Evolutionary conservation across 2,888 invertebrate species (phyloP).

Genomic region (Acleris holmiana): DNA sequence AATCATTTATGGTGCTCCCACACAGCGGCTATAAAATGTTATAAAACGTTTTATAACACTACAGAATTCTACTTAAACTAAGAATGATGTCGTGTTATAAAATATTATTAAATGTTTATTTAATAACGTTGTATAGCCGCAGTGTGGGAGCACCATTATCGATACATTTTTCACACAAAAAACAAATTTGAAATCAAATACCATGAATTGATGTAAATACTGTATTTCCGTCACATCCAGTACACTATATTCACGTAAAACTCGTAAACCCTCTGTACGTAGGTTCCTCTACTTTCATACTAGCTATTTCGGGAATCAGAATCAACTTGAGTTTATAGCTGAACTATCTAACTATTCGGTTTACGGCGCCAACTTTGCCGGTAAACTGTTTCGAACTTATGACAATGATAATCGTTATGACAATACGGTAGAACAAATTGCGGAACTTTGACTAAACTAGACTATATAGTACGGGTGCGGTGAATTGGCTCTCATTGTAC

Average conservation of each 20-base stretch:
- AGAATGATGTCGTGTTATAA: too few species aligned
- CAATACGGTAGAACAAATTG: background rate
- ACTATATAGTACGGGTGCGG: background rate
- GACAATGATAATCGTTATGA: constrained; percentile 13
- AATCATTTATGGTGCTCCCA: too few species aligned
- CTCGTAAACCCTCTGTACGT: constrained; percentile 36
- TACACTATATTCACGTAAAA: background rate
- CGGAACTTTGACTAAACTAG: background rate
- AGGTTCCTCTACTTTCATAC: constrained; percentile 32
- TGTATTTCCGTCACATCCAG: constrained; percentile 14
- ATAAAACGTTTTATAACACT: too few species aligned
- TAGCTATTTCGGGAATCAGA: constrained; percentile 29
- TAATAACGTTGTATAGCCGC: too few species aligned
- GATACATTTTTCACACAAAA: too few species aligned
- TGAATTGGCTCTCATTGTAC: too few species aligned
- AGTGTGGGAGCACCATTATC: too few species aligned
- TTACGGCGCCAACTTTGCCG: constrained; percentile 15
- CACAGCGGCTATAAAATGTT: too few species aligned
- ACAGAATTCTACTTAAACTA: too few species aligned
- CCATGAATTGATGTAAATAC: too few species aligned
- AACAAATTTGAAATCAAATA: too few species aligned
- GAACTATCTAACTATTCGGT: constrained; percentile 12
- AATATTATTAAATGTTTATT: too few species aligned
- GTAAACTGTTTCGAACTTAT: constrained; percentile 18
- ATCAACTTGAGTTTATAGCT: constrained; percentile 24